Base-by-base conservation (phyloP, 2,113 vertebrate genomes). In the Macrotus californicus region DNA sequence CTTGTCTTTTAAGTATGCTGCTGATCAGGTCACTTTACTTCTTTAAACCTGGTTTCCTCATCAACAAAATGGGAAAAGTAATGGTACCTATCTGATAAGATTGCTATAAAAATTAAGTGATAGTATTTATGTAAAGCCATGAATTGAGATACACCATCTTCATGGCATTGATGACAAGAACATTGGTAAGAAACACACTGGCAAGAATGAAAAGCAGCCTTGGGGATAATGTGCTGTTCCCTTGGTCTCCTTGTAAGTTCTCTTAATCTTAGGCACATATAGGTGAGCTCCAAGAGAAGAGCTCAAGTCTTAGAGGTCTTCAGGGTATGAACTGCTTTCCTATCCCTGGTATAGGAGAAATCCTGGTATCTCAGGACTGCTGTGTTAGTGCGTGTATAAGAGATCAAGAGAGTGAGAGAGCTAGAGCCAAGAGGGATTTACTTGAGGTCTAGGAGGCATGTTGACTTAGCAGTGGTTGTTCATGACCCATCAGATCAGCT, bases 51-150 rank as follows among this genome's bases (percentile, higher is more conserved):
- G 26, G 4, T 79, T 94, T 95, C 12, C 24, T 93, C 36, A 75
- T 83, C 19, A 54, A 48, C 64, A 80, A 88, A 70, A 69, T 84
- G 75, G 43, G 39, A 50, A 82, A 83, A 80, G 26, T 76, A 84
- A 70, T 56, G 69, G 36, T 89, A 91, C 52, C 73, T 85, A 15
- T 77, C 50, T 95, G 67, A 81, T 87, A 94, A 89, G 31, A 67
- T 50, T 48, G 36, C 31, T 93, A 15, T 92, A 80, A 94, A 87
- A 96, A 86, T 88, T 54, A 91, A 87, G 12, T 10, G 14, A 67
- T 69, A 64, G 19, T 48, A 31, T 87, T 73, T 36, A 61, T 81
- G 12, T 87, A 70, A 84, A 94, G 52, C 46, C 77, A 4, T 90
- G 89, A 73, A 72, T 89, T 88, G 29, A 59, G 79, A 72, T 90